These are phyloP conservation scores for Apis cerana DNA, from an alignment of 1,140 invertebrate species.

Conservation along the genomic window DNA sequence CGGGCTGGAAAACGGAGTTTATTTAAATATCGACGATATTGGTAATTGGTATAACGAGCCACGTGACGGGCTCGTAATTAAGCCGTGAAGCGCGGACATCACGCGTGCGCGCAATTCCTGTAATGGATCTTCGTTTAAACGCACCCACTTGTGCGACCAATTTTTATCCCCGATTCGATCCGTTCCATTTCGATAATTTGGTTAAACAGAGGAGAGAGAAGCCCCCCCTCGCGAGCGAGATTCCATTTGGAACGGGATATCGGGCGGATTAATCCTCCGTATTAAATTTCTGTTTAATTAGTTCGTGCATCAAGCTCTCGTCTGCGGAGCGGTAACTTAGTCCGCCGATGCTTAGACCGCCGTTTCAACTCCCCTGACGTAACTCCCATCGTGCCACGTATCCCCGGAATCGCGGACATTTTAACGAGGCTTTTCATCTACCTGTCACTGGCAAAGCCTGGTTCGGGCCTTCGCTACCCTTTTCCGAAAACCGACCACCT, in stretches of 20 bases:
- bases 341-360: constrained; percentile 40
- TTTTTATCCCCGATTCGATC: too few species aligned
- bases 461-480: constrained; percentile 20
- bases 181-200: too few species aligned
- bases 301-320: constrained; percentile 49
- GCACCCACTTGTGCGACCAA: too few species aligned
- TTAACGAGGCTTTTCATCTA: constrained; percentile 64
- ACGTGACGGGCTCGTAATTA: constrained; percentile 54
- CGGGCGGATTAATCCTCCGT: constrained; percentile 53
- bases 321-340: constrained; percentile 46
- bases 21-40: constrained; percentile 62
- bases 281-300: constrained; percentile 66
- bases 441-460: constrained; percentile 53
- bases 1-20: constrained; percentile 51
- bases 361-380: constrained; percentile 27
- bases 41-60: constrained; percentile 62
- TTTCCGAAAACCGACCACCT: constrained; percentile 47
- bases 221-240: too few species aligned
- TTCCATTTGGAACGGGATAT: constrained; percentile 36
- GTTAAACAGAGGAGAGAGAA: too few species aligned
- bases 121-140: constrained; percentile 54
- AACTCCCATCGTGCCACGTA: constrained; percentile 2
- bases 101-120: constrained; percentile 18
- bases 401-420: constrained; percentile 42
- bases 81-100: constrained; percentile 34